Evolutionary conservation across 1,140 invertebrate species (phyloP), one percentile per base, ranked within the genome.

Genomic region (Potamilus streckersoni): DNA sequence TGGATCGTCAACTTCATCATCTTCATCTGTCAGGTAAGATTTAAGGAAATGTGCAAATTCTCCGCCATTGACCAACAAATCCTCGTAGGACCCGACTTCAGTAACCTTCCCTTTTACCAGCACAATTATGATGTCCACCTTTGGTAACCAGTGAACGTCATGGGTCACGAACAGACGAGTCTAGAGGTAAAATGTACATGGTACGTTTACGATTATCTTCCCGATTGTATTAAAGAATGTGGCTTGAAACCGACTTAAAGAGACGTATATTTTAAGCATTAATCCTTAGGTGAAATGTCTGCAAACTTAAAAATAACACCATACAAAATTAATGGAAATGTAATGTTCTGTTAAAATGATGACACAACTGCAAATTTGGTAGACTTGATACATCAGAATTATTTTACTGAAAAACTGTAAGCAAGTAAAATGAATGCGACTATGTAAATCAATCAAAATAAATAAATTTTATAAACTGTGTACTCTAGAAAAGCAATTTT

Each of bases 101-200:
- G 78, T 72, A 3, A 90, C 86, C n/a, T 62, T 61, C 12, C 90
- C 90, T 58, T 88, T 76, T 13, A 81, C 79, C 78, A 91, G 76
- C 4, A 90, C 86, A 20, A 88, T 64, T 55, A 91, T 89, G 38
- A 70, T 70, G 71, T 91, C 90, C 31, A 88, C 86, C 65, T 87
- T 79, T 16, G 88, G 86, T 56, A 91, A 79, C 81, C 87, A 83
- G 58, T 88, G 86, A 19, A 90, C 64, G 14, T 86, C 88, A 69
- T 91, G 89, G 12, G 90, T 91, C 0, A 89, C 89, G 20, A 91
- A 74, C 69, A 91, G 72, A n/a, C 89, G 77, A 5, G 86, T 87
- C 83, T 86, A 66, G 15, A 71, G 38, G 38, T 49, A 49, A 8
- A 49, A 8, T 49, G 38, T 49, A 49, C 38, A 11, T 8, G 11